A percentile compares a stretch with the other conserved stretches of the same genome.
These are phyloP conservation scores for Drosophila sulfurigaster DNA, from an alignment of 1,140 invertebrate genomes.

Conservation along the genomic window DNA sequence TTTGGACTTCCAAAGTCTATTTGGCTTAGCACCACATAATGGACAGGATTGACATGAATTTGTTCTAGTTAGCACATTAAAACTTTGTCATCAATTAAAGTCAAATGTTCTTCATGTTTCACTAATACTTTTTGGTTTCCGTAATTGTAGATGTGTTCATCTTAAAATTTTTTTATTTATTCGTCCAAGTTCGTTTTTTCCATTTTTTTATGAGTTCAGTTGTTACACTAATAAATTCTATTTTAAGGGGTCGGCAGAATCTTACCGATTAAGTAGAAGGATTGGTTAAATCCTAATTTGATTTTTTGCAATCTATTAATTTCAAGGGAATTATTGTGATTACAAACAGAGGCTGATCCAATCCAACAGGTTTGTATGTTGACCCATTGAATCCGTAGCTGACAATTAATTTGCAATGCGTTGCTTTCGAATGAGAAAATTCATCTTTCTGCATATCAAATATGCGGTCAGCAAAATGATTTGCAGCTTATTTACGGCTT, in stretches of 20 bases:
- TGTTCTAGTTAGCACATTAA: conserved; percentile 25
- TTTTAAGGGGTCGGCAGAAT: no score
- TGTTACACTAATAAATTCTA: conserved; percentile 21
- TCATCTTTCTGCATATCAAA: neutral
- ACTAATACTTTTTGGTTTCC: conserved; percentile 9
- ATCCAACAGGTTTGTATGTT: neutral
- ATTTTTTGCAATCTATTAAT: conserved; percentile 11
- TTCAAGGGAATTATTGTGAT: conserved; percentile 15
- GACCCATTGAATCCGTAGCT: neutral
- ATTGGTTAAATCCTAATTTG: conserved; percentile 17
- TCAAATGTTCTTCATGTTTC: conserved; percentile 10
- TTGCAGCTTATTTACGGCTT: no score
- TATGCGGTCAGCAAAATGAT: no score
- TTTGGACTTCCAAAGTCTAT: neutral
- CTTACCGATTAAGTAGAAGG: neutral
- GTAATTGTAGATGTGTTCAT: neutral
- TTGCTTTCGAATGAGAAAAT: neutral
- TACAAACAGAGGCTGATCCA: conserved; percentile 17
- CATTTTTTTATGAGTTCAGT: conserved; percentile 8
- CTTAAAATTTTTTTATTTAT: conserved; percentile 18
- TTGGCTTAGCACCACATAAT: conserved; percentile 29
- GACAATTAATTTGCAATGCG: neutral
- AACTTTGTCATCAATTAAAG: conserved; percentile 29
- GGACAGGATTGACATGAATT: conserved; percentile 26
- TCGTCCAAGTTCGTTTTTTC: conserved; percentile 19